Base-by-base conservation (phyloP, 2,797 vertebrate species). In the Pogoniulus pusillus region DNA sequence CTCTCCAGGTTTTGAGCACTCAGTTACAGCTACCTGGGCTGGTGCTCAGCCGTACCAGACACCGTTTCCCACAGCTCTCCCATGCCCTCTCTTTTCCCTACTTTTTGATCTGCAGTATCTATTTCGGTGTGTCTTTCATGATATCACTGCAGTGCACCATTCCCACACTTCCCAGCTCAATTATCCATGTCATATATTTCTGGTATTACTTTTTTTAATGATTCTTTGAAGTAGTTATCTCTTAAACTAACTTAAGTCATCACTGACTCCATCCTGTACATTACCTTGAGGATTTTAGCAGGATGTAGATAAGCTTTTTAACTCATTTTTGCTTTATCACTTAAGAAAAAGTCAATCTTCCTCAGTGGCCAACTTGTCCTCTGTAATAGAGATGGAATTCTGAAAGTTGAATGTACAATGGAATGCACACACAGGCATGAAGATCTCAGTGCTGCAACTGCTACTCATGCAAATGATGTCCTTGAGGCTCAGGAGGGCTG, bases 381-480 rank as follows among this genome's bases (percentile, higher is more conserved):
- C 78, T 71, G 72, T 72, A 88, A 92, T 71, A 72, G 89, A 80
- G 78, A 70, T 72, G 49, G 68, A 73, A 51, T 64, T 47, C 69
- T 0, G 1, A 88, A 29, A 95, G 90, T 83, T 59, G 78, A 82
- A 78, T 1, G 0, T 11, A 16, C 82, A 93, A 94, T 68, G 51
- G 91, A 65, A 94, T 55, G 75, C 83, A 85, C 89, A 72, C 62
- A 34, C 32, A 62, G 0, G 8, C 54, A 71, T 86, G 65, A 66
- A 84, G 87, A 94, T 49, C 72, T 69, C 75, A 39, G 5, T 0
- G 3, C 85, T 72, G 66, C 59, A 65, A 85, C 35, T 59, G 74
- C 63, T 75, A 90, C 55, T 66, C 51, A 37, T 69, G 88, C 65
- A 94, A 92, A 94, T 92, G 16, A 91, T 90, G 86, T 9, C 86